Percentiles rank a stretch among this genome's conserved stretches.
phyloP scores from a whole-genome alignment of 2,113 vertebrate species.

The Colistium nudipinnis region DNA sequence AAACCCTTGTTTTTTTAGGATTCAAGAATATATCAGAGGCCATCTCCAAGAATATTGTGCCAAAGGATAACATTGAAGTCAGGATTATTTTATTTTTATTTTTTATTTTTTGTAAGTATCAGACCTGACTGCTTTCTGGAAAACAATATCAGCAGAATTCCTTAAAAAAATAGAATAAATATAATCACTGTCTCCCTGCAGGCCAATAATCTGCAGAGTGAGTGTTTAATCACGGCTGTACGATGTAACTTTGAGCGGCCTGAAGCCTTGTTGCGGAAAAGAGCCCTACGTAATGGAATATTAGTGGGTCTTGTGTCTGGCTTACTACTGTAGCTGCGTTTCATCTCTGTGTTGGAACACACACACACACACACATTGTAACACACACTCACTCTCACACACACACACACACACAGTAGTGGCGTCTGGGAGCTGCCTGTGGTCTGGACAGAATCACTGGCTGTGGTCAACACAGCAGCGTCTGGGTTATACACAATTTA shows the following conservation, averaged over 20 bases:
- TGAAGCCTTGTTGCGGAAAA: conserved; percentile 71
- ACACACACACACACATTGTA: conserved; percentile 47
- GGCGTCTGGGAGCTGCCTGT: conserved; percentile 65
- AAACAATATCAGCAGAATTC: conserved; percentile 28
- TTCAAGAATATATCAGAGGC: neutral
- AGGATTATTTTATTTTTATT: too few species aligned
- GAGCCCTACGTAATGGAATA: conserved; percentile 82
- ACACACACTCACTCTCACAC: conserved; percentile 32
- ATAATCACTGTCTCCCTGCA: conserved; percentile 36
- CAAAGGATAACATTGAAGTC: too few species aligned
- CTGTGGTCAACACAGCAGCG: conserved; percentile 65
- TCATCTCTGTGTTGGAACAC: conserved; percentile 63
- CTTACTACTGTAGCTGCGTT: conserved; percentile 74
- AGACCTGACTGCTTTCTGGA: too few species aligned
- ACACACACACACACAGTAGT: conserved; percentile 61
- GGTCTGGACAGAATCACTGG: conserved; percentile 75
- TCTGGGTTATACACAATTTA: conserved; percentile 75
- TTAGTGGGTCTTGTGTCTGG: conserved; percentile 80
- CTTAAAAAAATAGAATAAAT: conserved; percentile 29
- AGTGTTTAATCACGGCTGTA: conserved; percentile 60
- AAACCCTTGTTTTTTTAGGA: neutral
- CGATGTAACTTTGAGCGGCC: conserved; percentile 62
- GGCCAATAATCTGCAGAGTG: conserved; percentile 51
- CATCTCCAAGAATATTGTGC: too few species aligned
- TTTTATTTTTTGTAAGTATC: too few species aligned